These are phyloP conservation scores for Baronia brevicornis DNA, from an alignment of 2,888 invertebrate genomes.

Conservation along the genomic window DNA sequence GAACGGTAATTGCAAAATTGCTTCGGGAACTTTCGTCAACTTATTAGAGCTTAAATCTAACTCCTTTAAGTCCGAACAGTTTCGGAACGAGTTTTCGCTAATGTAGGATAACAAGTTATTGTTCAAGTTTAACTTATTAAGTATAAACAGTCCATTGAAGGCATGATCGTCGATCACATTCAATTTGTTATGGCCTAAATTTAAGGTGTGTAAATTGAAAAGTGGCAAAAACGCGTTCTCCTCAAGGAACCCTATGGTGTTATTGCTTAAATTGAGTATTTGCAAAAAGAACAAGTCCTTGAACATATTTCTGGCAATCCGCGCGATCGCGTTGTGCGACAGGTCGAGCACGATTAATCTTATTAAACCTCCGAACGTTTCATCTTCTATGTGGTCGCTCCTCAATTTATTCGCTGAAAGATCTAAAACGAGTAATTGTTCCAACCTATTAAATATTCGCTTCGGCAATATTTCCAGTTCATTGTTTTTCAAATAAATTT, in stretches of 20 bases:
- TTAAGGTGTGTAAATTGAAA: slow-evolving; percentile 91
- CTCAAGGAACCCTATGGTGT: slow-evolving; percentile 88
- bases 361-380: slow-evolving; percentile 90
- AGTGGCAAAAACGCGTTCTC: slow-evolving; percentile 90
- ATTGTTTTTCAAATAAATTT: slow-evolving; percentile 91
- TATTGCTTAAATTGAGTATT: slow-evolving; percentile 89
- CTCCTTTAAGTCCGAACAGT: slow-evolving; percentile 91
- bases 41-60: slow-evolving; percentile 92
- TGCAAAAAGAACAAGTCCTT: slow-evolving; percentile 91
- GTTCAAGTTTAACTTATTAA: slow-evolving; percentile 88
- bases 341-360: slow-evolving; percentile 90
- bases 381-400: slow-evolving; percentile 89
- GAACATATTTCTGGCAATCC: slow-evolving; percentile 87
- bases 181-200: slow-evolving; percentile 89
- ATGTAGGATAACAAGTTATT: slow-evolving; percentile 87
- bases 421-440: slow-evolving; percentile 90
- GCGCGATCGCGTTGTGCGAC: slow-evolving; percentile 86
- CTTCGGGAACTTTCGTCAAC: slow-evolving; percentile 87
- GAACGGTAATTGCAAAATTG: slow-evolving; percentile 86
- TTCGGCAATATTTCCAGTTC: slow-evolving; percentile 88
- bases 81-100: slow-evolving; percentile 87
- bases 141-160: slow-evolving; percentile 88
- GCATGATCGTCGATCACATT: slow-evolving; percentile 86
- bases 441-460: slow-evolving; percentile 88
- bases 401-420: slow-evolving; percentile 90